These are phyloP conservation scores for Patella caerulea DNA, from an alignment of 2,888 invertebrate species.

Conservation along the genomic window DNA sequence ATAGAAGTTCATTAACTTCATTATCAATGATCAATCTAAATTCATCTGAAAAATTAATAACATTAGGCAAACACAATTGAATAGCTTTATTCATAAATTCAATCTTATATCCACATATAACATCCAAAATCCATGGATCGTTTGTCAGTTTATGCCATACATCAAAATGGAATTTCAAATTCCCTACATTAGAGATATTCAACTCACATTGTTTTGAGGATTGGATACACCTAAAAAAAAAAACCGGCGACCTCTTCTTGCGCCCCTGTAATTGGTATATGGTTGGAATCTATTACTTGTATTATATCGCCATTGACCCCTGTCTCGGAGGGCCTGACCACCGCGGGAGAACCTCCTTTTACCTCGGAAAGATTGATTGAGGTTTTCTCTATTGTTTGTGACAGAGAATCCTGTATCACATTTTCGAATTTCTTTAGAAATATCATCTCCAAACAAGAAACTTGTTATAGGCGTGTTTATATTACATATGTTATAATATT, in stretches of 20 bases:
- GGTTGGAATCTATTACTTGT: background rate
- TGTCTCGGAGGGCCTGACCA: too few species aligned
- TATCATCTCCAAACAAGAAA: background rate
- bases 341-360: too few species aligned
- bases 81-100: background rate
- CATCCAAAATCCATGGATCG: constrained; percentile 6
- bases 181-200: background rate
- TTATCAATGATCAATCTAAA: background rate
- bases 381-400: too few species aligned
- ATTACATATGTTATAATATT: background rate
- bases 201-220: background rate
- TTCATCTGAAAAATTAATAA: background rate
- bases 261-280: background rate
- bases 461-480: background rate
- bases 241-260: background rate
- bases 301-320: background rate
- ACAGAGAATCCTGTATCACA: background rate
- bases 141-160: background rate
- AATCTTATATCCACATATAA: background rate
- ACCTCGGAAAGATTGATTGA: too few species aligned
- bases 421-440: background rate
- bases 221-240: background rate
- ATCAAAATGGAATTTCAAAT: background rate
- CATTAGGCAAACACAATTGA: background rate
- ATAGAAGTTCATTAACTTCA: background rate